Percentiles rank a stretch among this genome's conserved stretches.
Evolutionary conservation across 2,797 vertebrate genomes (phyloP).

Genomic region (Salmo trutta): DNA sequence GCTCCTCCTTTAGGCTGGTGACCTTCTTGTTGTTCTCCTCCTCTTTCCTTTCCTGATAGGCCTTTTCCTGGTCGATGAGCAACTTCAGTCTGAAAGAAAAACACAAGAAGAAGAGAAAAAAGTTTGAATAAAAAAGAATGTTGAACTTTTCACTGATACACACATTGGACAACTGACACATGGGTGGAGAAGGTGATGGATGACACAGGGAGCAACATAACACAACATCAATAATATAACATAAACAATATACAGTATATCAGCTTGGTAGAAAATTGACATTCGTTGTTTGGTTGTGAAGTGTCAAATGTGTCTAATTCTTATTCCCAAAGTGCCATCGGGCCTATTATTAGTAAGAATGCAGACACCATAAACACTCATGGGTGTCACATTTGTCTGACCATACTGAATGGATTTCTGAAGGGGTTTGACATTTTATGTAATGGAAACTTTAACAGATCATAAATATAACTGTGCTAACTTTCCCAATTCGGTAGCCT

Average conservation of each 20-base stretch:
- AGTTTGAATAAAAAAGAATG: not conserved
- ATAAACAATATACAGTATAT: not conserved
- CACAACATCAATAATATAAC: not conserved
- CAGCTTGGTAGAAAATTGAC: not conserved
- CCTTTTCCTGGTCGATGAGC: conserved; percentile 89
- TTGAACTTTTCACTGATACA: not conserved
- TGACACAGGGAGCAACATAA: not conserved
- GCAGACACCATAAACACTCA: conserved; percentile 58
- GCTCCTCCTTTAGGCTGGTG: conserved; percentile 85
- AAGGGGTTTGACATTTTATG: conserved; percentile 52
- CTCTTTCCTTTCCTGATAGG: conserved; percentile 84
- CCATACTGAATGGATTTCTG: conserved; percentile 36
- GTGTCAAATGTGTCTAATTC: not conserved
- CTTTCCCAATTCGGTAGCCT: conserved; percentile 43
- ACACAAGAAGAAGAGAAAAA: not conserved
- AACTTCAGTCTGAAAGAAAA: conserved; percentile 85
- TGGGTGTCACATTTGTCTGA: conserved; percentile 36
- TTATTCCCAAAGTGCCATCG: not conserved
- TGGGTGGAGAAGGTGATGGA: not conserved
- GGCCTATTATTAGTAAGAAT: conserved; percentile 21
- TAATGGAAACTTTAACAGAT: conserved; percentile 70
- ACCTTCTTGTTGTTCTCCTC: conserved; percentile 86
- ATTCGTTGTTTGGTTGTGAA: not conserved
- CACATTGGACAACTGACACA: not conserved
- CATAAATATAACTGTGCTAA: conserved; percentile 56